A percentile compares a stretch with the other conserved stretches of the same genome.
Conservation (phyloP, 2,888 invertebrate species). For the Heliconius ethilla region DNA sequence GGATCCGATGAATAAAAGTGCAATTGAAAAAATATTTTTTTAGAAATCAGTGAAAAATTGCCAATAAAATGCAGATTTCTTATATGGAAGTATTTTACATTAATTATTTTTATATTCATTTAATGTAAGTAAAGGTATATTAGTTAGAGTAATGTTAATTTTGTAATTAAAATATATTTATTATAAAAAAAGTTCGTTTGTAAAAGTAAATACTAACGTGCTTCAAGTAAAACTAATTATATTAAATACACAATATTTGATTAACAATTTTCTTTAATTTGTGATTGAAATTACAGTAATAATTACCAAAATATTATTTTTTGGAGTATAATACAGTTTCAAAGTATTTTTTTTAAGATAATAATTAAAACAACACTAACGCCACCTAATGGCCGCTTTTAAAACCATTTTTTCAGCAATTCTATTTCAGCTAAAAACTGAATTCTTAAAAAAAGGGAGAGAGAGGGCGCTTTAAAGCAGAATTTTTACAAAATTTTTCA, state of each 20-base stretch:
- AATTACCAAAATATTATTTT: neutral
- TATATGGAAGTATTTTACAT: neutral
- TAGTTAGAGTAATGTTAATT: neutral
- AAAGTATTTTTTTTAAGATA: neutral
- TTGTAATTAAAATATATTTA: neutral
- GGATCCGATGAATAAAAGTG: neutral
- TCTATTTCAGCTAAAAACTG: conserved; percentile 49
- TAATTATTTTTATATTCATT: neutral
- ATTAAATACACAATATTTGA: neutral
- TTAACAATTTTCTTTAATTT: neutral
- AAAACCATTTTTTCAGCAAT: conserved; percentile 45
- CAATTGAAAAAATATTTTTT: neutral
- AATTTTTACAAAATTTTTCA: conserved; percentile 18
- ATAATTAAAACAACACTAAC: conserved; percentile 46
- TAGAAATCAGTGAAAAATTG: neutral
- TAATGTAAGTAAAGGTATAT: neutral
- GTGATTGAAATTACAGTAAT: neutral
- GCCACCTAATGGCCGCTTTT: conserved; percentile 58
- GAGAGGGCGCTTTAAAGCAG: conserved; percentile 58
- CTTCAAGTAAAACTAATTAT: neutral
- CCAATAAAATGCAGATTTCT: neutral
- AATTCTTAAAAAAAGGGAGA: conserved; percentile 52
- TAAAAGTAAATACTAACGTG: neutral
- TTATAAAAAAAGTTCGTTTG: neutral
- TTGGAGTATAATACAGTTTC: neutral